These are phyloP conservation scores for Tetropium fuscum DNA, from an alignment of 2,888 invertebrate genomes.

Conservation along the genomic window DNA sequence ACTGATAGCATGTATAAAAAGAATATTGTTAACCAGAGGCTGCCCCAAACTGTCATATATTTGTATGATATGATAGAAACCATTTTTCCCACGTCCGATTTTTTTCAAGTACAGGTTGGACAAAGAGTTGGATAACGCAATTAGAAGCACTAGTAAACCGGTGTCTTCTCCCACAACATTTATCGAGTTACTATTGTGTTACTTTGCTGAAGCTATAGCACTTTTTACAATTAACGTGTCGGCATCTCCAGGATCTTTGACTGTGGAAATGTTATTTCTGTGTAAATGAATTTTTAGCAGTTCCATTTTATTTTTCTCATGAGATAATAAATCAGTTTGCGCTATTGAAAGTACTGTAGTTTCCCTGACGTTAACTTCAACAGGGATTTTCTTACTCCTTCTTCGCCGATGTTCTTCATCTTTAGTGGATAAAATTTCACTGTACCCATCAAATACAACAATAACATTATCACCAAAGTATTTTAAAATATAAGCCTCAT, in stretches of 20 bases:
- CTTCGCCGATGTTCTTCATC: neutral
- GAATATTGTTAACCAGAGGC: constrained; percentile 7
- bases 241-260: neutral
- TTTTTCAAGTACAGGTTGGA: constrained; percentile 10
- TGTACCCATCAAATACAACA: neutral
- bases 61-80: neutral
- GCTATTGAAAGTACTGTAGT: neutral
- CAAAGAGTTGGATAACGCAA: neutral
- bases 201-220: neutral
- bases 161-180: neutral
- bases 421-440: neutral
- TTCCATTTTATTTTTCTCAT: constrained; percentile 4
- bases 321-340: neutral
- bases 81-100: neutral
- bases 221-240: constrained; percentile 1
- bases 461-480: neutral
- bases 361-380: constrained; percentile 5
- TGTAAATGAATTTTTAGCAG: constrained; percentile 1
- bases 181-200: neutral
- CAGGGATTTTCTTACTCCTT: constrained; percentile 3
- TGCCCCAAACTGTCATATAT: constrained; percentile 5
- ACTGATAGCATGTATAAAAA: constrained; percentile 6
- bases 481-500: neutral
- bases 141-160: constrained; percentile 2
- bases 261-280: neutral